Percentiles rank a stretch among this genome's conserved stretches.
phyloP scores from a whole-genome alignment of 2,113 vertebrate genomes.

The Aythya baeri region DNA sequence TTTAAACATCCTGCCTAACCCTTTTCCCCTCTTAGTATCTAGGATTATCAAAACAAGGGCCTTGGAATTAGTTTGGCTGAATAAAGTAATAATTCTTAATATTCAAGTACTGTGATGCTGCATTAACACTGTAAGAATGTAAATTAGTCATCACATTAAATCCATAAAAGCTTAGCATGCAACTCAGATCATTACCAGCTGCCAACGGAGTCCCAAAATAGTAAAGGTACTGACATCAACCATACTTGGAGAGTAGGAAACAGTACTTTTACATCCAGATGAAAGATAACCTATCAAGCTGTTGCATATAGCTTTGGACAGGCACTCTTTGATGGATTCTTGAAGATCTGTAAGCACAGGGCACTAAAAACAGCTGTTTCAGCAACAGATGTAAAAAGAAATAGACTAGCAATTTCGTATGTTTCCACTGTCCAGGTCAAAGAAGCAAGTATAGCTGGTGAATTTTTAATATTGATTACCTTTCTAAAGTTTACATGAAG shows the following conservation, averaged over 20 bases:
- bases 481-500: not conserved
- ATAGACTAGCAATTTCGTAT: not conserved
- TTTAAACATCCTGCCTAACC: not conserved
- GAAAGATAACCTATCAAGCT: not conserved
- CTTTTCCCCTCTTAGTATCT: rapidly evolving
- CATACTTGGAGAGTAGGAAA: not conserved
- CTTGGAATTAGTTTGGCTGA: not conserved
- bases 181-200: not conserved
- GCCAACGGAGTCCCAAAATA: not conserved
- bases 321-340: not conserved
- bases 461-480: not conserved
- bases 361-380: not conserved
- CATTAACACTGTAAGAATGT: not conserved
- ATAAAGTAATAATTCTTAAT: not conserved
- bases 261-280: not conserved
- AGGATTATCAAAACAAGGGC: not conserved
- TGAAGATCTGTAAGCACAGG: not conserved
- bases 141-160: slow-evolving; percentile 1
- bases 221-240: not conserved
- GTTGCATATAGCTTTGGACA: not conserved
- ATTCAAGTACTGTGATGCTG: not conserved
- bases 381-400: not conserved
- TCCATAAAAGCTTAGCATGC: not conserved
- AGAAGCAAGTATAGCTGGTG: not conserved
- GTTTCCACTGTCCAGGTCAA: not conserved